A percentile compares a stretch with the other conserved stretches of the same genome.
These are phyloP conservation scores for Chiroxiphia lanceolata DNA, from an alignment of 2,797 vertebrate genomes.

Conservation along the genomic window DNA sequence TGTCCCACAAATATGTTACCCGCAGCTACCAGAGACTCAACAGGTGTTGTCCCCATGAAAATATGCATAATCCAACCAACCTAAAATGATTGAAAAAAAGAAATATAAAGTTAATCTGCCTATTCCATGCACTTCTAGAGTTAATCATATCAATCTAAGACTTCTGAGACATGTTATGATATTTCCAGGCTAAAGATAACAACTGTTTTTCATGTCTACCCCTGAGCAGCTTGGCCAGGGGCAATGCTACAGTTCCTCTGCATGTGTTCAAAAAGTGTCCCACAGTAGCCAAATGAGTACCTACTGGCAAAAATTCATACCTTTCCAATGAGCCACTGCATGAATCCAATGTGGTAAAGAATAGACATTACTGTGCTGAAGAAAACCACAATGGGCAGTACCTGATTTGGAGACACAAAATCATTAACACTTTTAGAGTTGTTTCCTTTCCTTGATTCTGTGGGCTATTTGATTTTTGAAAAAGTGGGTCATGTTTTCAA, in stretches of 20 bases:
- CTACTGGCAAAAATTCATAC: slow-evolving; percentile 58
- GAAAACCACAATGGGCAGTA: slow-evolving; percentile 86
- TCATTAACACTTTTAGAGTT: not conserved
- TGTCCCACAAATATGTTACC: slow-evolving; percentile 89
- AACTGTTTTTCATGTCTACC: not conserved
- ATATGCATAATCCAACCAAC: slow-evolving; percentile 87
- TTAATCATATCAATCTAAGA: not conserved
- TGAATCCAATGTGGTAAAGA: slow-evolving; percentile 83
- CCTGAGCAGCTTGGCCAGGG: not conserved
- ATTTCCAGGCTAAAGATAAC: not conserved
- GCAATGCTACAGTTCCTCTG: not conserved
- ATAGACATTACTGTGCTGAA: slow-evolving; percentile 85
- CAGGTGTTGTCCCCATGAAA: slow-evolving; percentile 84
- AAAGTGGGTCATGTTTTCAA: not conserved
- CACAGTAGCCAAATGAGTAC: not conserved
- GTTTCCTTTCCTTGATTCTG: not conserved
- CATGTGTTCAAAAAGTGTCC: not conserved
- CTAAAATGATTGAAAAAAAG: slow-evolving; percentile 59
- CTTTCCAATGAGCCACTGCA: slow-evolving; percentile 88
- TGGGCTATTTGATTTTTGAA: not conserved
- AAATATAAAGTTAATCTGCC: not conserved
- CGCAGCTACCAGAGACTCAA: slow-evolving; percentile 86
- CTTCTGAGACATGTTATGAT: not conserved
- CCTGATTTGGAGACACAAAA: slow-evolving; percentile 68
- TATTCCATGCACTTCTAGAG: not conserved